Conservation (phyloP, 2,113 vertebrate genomes). For the Eublepharis macularius region DNA sequence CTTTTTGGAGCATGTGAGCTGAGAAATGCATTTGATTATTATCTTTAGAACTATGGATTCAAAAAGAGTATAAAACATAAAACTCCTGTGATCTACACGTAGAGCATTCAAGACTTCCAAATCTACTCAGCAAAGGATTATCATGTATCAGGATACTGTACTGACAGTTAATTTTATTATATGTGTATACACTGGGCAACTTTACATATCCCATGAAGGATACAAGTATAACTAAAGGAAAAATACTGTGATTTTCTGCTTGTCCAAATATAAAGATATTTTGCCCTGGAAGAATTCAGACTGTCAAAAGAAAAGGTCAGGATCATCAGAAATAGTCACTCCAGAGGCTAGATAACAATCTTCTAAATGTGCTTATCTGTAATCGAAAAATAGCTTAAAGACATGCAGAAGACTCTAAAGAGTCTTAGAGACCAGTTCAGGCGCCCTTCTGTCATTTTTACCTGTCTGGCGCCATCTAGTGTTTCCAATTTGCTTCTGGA, state of each 20-base stretch:
- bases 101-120: conserved; percentile 40
- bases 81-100: conserved; percentile 32
- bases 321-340: conserved; percentile 55
- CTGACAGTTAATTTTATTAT: conserved; percentile 44
- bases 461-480: conserved; percentile 77
- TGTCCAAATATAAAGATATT: conserved; percentile 39
- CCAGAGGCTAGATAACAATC: conserved; percentile 42
- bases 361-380: conserved; percentile 57
- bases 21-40: conserved; percentile 49
- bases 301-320: conserved; percentile 53
- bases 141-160: conserved; percentile 17
- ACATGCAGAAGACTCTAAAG: conserved; percentile 6
- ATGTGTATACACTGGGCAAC: not conserved
- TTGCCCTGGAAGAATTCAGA: conserved; percentile 36
- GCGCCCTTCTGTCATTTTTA: conserved; percentile 42
- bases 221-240: not conserved
- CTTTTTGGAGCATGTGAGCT: conserved; percentile 39
- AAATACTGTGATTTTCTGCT: conserved; percentile 30
- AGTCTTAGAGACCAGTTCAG: too few relatives aligned
- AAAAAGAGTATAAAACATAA: not conserved
- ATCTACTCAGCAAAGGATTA: not conserved
- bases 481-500: conserved; percentile 53
- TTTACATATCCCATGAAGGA: not conserved
- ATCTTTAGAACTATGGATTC: conserved; percentile 25
- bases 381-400: conserved; percentile 55